Base-by-base conservation (phyloP, 2,113 vertebrate species). In the Perca flavescens region DNA sequence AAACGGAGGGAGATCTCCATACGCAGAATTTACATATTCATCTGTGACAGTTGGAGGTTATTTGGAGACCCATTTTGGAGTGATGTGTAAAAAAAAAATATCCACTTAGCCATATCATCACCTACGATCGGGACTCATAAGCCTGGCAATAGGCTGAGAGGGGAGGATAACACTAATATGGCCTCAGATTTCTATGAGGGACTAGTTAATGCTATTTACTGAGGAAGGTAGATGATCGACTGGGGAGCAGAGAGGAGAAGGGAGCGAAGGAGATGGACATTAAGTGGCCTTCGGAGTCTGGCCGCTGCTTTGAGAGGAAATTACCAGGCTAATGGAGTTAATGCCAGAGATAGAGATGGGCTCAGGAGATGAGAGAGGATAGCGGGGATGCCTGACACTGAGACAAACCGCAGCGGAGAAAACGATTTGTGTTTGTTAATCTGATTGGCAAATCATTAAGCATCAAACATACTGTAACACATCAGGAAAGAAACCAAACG, bases 1-100 rank as follows among this genome's bases (percentile, higher is more conserved):
- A 94, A 91, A 92, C 53, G 76, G 80, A 89, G 57, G 74, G 50
- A 80, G 88, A 94, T 94, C 93, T 94, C 94, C 92, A 93, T 92
- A 92, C 36, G 86, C 84, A 71, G 74, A 90, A 95, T 95, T 96
- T 94, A 95, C 94, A 96, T 96, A 96, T 95, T 95, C 95, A 94
- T 94, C 93, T 88, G 47, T 79, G 87, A 91, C 87, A 91, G 94
- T 95, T 92, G 88, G 85, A 82, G 84, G 89, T 89, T 89, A 93
- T 93, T 93, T 91, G 90, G 83, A 90, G 91, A 86, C 92, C 94
- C 86, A 87, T 95, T 94, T 94, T 86, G 87, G 77, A 93, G 88
- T 84, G 90, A 92, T 87, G 92, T 87, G 93, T 91, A 87, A 85
- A 84, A 83, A 83, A 87, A 83, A 94, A 94, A 95, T 92, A 93